Evolutionary conservation across 2,888 invertebrate species (phyloP).

Genomic region (Pseudococcus viburni): DNA sequence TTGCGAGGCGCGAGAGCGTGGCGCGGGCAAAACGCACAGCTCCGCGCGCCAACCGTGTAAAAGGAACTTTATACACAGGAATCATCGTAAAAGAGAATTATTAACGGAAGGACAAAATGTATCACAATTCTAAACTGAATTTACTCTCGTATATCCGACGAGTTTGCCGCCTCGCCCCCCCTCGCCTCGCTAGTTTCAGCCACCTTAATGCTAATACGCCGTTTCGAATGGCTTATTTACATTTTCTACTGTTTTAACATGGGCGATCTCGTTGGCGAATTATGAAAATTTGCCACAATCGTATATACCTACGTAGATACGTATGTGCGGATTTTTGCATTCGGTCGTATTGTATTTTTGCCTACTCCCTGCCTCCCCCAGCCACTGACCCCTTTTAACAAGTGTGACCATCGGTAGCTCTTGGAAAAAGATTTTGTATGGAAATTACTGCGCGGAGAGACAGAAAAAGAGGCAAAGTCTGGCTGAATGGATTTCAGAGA

Average conservation of each 20-base stretch:
- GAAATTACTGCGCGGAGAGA: neutral
- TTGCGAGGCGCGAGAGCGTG: conserved; percentile 54
- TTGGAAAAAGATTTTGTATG: neutral
- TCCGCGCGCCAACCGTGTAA: conserved; percentile 58
- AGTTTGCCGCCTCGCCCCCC: neutral
- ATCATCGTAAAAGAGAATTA: conserved; percentile 63
- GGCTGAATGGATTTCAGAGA: neutral
- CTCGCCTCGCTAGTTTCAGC: neutral
- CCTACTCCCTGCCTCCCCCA: too few species aligned
- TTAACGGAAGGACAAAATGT: conserved; percentile 64
- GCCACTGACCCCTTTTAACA: too few species aligned
- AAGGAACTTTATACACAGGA: conserved; percentile 49
- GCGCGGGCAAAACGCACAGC: conserved; percentile 29
- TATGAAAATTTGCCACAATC: conserved; percentile 8
- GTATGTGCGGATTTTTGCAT: too few species aligned
- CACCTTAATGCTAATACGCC: conserved; percentile 50
- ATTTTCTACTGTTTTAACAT: conserved; percentile 54
- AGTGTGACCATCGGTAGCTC: too few species aligned
- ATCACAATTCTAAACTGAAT: conserved; percentile 62
- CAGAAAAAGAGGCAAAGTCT: neutral
- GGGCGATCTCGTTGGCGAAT: conserved; percentile 15
- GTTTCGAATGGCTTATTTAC: conserved; percentile 51
- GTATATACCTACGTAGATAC: neutral
- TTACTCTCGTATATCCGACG: conserved; percentile 40
- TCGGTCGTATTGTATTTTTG: too few species aligned